Evolutionary conservation across 2,797 vertebrate genomes (phyloP).

Genomic region (Gobionotothen gibberifrons): DNA sequence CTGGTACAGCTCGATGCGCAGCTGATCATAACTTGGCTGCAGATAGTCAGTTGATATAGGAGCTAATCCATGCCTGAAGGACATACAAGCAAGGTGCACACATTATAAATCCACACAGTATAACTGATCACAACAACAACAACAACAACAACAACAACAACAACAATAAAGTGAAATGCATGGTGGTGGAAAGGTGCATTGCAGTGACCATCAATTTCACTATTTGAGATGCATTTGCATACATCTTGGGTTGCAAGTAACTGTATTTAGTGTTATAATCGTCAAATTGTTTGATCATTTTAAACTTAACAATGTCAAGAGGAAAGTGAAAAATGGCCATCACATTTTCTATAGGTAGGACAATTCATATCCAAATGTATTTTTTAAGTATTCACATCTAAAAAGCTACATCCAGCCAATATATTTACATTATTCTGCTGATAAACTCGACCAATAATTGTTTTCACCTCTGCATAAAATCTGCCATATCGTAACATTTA

Average conservation of each 20-base stretch:
- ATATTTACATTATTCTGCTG: background rate
- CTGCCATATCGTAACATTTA: background rate
- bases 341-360: background rate
- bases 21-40: conserved; percentile 82
- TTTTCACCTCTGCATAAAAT: background rate
- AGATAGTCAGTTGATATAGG: conserved; percentile 89
- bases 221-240: background rate
- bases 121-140: background rate
- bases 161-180: background rate
- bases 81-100: conserved; percentile 6
- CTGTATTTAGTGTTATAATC: background rate
- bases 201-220: background rate
- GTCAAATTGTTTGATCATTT: background rate
- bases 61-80: conserved; percentile 84
- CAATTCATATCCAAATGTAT: background rate
- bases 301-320: background rate
- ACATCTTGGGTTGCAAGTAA: background rate
- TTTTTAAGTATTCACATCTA: background rate
- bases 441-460: background rate
- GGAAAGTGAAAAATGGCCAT: no score
- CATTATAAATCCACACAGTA: background rate
- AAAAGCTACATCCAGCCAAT: background rate
- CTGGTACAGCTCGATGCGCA: conserved; percentile 89
- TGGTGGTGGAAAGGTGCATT: background rate
- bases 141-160: background rate